A percentile compares a stretch with the other conserved stretches of the same genome.
These are phyloP conservation scores for Poeciliopsis occidentalis DNA, from an alignment of 2,113 vertebrate species.

Conservation along the genomic window DNA sequence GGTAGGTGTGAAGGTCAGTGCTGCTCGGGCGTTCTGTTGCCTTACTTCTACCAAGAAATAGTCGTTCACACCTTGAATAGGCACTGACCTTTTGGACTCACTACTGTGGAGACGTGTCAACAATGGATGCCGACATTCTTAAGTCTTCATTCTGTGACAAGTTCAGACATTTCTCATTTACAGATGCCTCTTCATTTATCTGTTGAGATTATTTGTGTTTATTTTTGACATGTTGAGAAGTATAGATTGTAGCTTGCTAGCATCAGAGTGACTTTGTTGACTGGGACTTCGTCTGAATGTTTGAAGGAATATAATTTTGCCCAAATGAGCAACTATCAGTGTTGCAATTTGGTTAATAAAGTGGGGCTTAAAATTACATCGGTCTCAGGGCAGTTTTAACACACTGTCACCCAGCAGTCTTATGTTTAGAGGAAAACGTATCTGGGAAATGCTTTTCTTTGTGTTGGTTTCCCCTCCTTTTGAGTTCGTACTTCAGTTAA, in stretches of 20 bases:
- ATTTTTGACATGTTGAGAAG: not conserved
- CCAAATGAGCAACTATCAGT: constrained; percentile 40
- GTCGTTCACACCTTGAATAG: not conserved
- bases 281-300: constrained; percentile 24
- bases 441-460: constrained; percentile 20
- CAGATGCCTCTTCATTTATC: not conserved
- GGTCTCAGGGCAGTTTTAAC: constrained; percentile 47
- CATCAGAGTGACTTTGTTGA: constrained; percentile 25
- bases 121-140: not conserved
- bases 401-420: constrained; percentile 51
- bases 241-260: not conserved
- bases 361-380: constrained; percentile 35
- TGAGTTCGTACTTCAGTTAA: constrained; percentile 55
- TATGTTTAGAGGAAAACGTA: constrained; percentile 51
- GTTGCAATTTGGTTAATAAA: constrained; percentile 54
- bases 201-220: not conserved
- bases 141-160: constrained; percentile 1
- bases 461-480: constrained; percentile 38
- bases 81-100: not conserved
- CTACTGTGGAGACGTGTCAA: not conserved
- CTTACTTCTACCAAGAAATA: not conserved
- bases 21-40: not conserved
- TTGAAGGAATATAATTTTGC: constrained; percentile 29
- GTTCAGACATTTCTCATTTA: constrained; percentile 4
- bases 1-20: not conserved